A percentile compares a stretch with the other conserved stretches of the same genome.
phyloP scores from a whole-genome alignment of 1,140 invertebrate genomes.

The Ridgeia piscesae region DNA sequence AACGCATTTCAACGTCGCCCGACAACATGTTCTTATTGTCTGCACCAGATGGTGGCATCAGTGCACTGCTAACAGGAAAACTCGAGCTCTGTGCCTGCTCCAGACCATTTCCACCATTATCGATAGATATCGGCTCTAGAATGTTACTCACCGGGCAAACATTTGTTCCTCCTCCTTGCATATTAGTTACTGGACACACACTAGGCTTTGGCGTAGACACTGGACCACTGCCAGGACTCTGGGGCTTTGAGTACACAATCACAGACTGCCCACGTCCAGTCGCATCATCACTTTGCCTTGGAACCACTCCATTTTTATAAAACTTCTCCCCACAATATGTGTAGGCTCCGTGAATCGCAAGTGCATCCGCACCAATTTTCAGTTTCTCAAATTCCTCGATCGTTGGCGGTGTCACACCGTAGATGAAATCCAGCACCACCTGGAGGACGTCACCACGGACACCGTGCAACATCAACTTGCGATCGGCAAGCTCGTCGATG shows the following conservation, averaged over 20 bases:
- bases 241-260: not conserved
- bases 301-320: not conserved
- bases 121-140: not conserved
- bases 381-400: not conserved
- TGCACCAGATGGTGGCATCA: not conserved
- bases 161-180: not conserved
- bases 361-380: slow-evolving; percentile 12
- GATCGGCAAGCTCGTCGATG: not conserved
- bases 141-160: not conserved
- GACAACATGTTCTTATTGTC: not conserved
- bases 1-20: not conserved
- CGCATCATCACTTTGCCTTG: not conserved
- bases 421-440: slow-evolving; percentile 29
- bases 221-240: not conserved
- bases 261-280: not conserved
- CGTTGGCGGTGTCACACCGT: slow-evolving; percentile 24
- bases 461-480: slow-evolving; percentile 16
- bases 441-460: slow-evolving; percentile 17
- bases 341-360: slow-evolving; percentile 23
- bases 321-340: slow-evolving; percentile 20
- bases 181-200: not conserved
- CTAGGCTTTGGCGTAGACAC: not conserved
- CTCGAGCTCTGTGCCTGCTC: no score
- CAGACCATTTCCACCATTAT: not conserved
- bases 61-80: not conserved